phyloP scores from a whole-genome alignment of 2,113 vertebrate genomes.

The Onychostoma macrolepis region DNA sequence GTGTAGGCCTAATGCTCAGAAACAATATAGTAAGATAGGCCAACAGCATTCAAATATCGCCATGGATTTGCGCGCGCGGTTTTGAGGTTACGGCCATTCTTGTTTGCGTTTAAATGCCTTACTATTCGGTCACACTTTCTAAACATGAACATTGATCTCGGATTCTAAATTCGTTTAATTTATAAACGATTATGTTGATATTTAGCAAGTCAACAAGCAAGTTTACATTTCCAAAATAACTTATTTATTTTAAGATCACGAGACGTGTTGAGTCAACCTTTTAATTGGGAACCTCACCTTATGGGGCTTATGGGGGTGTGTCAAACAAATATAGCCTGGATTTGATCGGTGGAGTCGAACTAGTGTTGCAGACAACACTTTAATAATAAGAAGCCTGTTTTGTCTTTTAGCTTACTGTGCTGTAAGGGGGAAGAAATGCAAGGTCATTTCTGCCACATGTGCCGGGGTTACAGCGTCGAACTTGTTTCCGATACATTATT shows the following conservation, averaged over 20 bases:
- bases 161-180: background rate
- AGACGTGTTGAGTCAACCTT: background rate
- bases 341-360: background rate
- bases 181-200: background rate
- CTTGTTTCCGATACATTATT: background rate
- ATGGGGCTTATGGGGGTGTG: background rate
- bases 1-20: background rate
- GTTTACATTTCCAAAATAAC: background rate
- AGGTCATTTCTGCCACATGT: background rate
- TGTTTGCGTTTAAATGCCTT: background rate
- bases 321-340: background rate
- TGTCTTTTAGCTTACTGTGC: constrained; percentile 52
- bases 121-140: constrained; percentile 22
- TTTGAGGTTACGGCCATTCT: background rate
- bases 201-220: background rate
- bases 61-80: background rate
- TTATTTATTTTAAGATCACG: background rate
- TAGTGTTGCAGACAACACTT: background rate
- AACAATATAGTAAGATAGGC: background rate
- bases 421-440: background rate
- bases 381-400: constrained; percentile 55
- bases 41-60: background rate
- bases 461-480: background rate
- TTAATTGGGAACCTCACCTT: background rate
- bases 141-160: constrained; percentile 31